A percentile compares a stretch with the other conserved stretches of the same genome.
phyloP scores from a whole-genome alignment of 2,888 invertebrate genomes.

The Camponotus fellah region DNA sequence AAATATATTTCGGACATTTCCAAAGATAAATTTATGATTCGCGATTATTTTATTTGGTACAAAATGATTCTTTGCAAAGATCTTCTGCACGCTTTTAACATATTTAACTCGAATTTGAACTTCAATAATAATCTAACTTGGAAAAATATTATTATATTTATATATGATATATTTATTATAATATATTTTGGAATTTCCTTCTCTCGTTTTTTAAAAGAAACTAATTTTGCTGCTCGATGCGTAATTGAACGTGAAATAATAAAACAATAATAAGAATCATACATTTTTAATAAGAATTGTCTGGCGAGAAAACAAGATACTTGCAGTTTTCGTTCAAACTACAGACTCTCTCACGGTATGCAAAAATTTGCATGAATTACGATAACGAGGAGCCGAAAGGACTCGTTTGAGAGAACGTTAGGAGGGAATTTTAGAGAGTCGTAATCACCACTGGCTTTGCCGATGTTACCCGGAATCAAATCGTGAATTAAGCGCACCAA shows the following conservation, averaged over 20 bases:
- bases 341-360: constrained; percentile 33
- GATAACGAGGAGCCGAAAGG: constrained; percentile 59
- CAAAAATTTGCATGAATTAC: constrained; percentile 68
- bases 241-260: background rate
- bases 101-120: background rate
- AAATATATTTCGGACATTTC: background rate
- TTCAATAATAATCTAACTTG: background rate
- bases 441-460: constrained; percentile 61
- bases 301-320: constrained; percentile 1
- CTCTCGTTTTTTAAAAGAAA: background rate
- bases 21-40: background rate
- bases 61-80: background rate
- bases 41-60: background rate
- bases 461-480: constrained; percentile 47
- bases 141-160: background rate
- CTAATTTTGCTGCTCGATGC: background rate
- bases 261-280: background rate
- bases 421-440: constrained; percentile 44
- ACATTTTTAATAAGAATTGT: background rate
- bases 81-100: background rate
- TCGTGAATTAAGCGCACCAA: constrained; percentile 44
- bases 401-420: constrained; percentile 53
- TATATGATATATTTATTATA: no score
- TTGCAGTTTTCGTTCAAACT: background rate
- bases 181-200: no score